Conservation (phyloP, 2,888 invertebrate genomes). For the Agrenia bidenticulata region DNA sequence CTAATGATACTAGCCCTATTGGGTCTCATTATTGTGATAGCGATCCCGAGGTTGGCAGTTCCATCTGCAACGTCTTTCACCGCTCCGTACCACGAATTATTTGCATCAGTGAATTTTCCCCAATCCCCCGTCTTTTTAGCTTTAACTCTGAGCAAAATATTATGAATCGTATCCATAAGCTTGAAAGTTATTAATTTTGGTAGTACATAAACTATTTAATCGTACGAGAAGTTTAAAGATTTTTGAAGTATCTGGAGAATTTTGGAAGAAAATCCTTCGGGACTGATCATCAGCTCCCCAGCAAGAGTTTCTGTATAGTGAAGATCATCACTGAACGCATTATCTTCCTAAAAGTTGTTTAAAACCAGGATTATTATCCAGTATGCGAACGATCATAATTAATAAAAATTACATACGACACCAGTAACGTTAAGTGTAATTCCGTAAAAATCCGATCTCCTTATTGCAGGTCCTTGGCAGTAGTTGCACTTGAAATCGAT, state of each 20-base stretch:
- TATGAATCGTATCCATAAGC: no score
- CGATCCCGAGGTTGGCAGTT: conserved; percentile 37
- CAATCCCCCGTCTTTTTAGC: conserved; percentile 21
- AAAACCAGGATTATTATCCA: background rate
- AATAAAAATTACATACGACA: conserved; percentile 29
- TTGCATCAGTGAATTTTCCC: conserved; percentile 16
- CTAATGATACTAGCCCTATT: conserved; percentile 27
- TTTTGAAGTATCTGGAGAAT: conserved; percentile 35
- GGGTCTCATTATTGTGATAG: conserved; percentile 37
- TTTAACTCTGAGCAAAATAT: conserved; percentile 9
- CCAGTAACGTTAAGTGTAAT: conserved; percentile 35
- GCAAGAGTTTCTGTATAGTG: conserved; percentile 21
- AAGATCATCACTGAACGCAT: conserved; percentile 42
- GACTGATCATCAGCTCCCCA: conserved; percentile 22
- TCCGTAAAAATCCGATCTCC: conserved; percentile 37
- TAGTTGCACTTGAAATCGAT: conserved; percentile 19
- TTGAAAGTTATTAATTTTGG: no score
- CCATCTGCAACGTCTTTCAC: conserved; percentile 31
- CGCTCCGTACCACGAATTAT: conserved; percentile 38
- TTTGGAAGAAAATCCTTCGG: conserved; percentile 39
- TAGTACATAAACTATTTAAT: background rate
- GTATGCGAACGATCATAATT: background rate
- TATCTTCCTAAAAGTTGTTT: conserved; percentile 36
- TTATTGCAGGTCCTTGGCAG: conserved; percentile 24
- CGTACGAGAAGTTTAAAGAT: conserved; percentile 45